Evolutionary conservation across 1,140 invertebrate genomes (phyloP).

Genomic region (Macrosteles quadrilineatus): DNA sequence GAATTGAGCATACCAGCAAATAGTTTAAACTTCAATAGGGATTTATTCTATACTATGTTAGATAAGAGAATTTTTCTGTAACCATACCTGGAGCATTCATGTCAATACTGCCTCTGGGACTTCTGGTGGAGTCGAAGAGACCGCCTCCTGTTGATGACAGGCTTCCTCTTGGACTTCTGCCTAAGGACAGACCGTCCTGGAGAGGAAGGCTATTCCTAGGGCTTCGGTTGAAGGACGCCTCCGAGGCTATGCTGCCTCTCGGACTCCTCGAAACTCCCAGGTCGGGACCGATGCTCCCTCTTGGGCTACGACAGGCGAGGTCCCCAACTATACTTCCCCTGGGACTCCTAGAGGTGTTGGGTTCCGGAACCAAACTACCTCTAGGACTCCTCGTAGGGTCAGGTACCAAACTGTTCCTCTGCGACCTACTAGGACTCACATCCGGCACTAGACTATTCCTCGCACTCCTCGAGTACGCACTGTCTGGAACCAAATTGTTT

Average conservation of each 20-base stretch:
- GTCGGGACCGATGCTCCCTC: slow-evolving; percentile 42
- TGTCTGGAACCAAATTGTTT: slow-evolving; percentile 62
- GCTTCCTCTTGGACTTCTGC: slow-evolving; percentile 60
- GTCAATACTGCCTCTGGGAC: slow-evolving; percentile 55
- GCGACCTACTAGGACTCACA: slow-evolving; percentile 53
- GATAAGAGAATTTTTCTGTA: too few species aligned
- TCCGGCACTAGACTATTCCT: slow-evolving; percentile 55
- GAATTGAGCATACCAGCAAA: too few species aligned
- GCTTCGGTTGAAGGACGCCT: slow-evolving; percentile 48
- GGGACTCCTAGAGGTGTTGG: slow-evolving; percentile 56
- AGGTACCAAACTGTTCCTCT: slow-evolving; percentile 61
- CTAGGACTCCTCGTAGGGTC: slow-evolving; percentile 59
- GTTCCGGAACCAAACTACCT: slow-evolving; percentile 53
- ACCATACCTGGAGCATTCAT: slow-evolving; percentile 34
- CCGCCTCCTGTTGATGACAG: slow-evolving; percentile 56
- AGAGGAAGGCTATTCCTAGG: slow-evolving; percentile 41
- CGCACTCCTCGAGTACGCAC: slow-evolving; percentile 54
- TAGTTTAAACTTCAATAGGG: too few species aligned
- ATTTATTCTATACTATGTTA: too few species aligned
- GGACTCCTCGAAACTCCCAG: slow-evolving; percentile 45
- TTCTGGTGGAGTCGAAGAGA: slow-evolving; percentile 56
- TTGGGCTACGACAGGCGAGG: slow-evolving; percentile 37
- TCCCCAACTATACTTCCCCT: slow-evolving; percentile 61
- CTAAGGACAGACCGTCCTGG: slow-evolving; percentile 31
- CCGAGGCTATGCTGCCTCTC: slow-evolving; percentile 53